A percentile compares a stretch with the other conserved stretches of the same genome.
These are phyloP conservation scores for Slavum lentiscoides DNA, from an alignment of 2,888 invertebrate species.

Conservation along the genomic window DNA sequence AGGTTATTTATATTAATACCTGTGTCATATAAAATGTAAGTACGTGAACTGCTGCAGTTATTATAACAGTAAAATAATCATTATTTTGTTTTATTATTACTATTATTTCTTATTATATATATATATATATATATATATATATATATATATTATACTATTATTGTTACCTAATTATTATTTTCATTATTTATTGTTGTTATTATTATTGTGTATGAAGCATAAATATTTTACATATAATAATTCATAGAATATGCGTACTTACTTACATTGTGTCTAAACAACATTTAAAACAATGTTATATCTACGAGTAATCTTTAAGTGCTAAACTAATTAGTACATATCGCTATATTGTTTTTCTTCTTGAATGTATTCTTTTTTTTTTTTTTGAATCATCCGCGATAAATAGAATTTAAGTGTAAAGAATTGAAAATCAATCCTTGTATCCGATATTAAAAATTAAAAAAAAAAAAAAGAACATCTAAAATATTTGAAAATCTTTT, in stretches of 20 bases:
- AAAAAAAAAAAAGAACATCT: conserved; percentile 24
- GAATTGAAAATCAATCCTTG: conserved; percentile 22
- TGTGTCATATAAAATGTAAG: conserved; percentile 36
- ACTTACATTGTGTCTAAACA: conserved; percentile 16
- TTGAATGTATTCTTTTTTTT: conserved; percentile 17
- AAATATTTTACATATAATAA: conserved; percentile 22
- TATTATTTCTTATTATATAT: no score
- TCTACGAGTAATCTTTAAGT: conserved; percentile 20
- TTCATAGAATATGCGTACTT: conserved; percentile 6
- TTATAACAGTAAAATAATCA: conserved; percentile 27
- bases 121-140: no score
- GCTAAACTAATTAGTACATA: conserved; percentile 52
- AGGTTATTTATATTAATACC: conserved; percentile 28
- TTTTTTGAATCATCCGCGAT: conserved; percentile 24
- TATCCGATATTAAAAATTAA: conserved; percentile 9
- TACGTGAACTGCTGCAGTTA: not conserved
- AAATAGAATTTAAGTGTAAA: conserved; percentile 47
- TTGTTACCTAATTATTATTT: not conserved
- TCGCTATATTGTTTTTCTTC: conserved; percentile 41
- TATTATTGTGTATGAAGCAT: conserved; percentile 12
- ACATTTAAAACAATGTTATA: conserved; percentile 19
- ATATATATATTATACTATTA: conserved; percentile 12
- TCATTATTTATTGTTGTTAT: conserved; percentile 27
- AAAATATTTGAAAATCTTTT: conserved; percentile 13
- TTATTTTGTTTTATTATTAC: conserved; percentile 3